Base-by-base conservation (phyloP, 2,113 vertebrate genomes). In the Oenanthe oenanthe region DNA sequence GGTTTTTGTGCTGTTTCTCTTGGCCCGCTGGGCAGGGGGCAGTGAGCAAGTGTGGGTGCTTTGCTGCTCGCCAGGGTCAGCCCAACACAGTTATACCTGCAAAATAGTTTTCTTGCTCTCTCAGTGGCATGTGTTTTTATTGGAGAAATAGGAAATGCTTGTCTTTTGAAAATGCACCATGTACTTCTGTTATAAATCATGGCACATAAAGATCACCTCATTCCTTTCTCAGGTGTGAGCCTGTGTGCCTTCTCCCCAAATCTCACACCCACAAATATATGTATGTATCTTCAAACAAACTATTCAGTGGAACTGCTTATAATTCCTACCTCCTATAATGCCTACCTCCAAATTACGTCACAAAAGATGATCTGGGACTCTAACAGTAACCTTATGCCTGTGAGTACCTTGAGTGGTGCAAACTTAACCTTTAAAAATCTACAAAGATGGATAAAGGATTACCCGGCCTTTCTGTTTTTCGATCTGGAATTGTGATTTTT, bases 381-480 rank as follows among this genome's bases (percentile, higher is more conserved):
- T 16, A 73, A 34, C 3, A 40, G 8, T 40, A 68, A 45, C 3
- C 14, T 38, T 87, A 62, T 67, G 43, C 15, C 8, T 1, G 1
- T 48, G 12, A 2, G 0, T 32, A 56, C 6, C 8, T 72, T 5
- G 1, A 11, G 6, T 50, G 14, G 43, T 62, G 32, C 7, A 66
- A 58, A 82, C 26, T 62, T 73, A 60, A 3, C 11, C 11, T 60
- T 17, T 60, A 50, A 86, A 92, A 89, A 38, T 74, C 22, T 67
- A 15, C 5, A 17, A 9, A 47, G 7, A 5, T 56, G 22, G 18
- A 60, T 80, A 61, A 77, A 32, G 10, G 38, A 71, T 53, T 71
- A 50, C 14, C 7, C 66, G 28, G 3, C 4, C 9, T 38, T 78
- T 42, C 8, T 28, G 43, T 8, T 79, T 18, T 62, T 51, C 6